Base-by-base conservation (phyloP, 2,113 vertebrate genomes). In the Lontra canadensis region DNA sequence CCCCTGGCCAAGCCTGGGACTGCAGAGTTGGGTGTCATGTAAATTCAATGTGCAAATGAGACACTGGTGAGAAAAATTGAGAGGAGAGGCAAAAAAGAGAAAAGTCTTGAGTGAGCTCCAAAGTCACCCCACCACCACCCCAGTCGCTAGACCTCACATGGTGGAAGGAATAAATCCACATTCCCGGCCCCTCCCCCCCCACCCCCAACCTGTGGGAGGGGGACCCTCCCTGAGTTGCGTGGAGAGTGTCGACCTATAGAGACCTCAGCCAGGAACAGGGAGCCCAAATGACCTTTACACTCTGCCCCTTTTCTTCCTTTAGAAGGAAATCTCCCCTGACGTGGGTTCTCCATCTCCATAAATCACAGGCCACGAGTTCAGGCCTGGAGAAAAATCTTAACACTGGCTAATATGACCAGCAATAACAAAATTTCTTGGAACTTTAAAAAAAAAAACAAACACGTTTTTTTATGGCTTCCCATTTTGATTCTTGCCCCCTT, bases 91-190 rank as follows among this genome's bases (percentile, higher is more conserved):
- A 39, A 20, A 36, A 42, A 17, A 25, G 23, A 71, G 44, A 2
- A 20, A 36, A 39, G 63, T 3, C 39, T 20, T 1, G 3, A 15
- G 20, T 2, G 47, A 13, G 26, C 47, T 49, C 55, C 7, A 17
- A 20, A 26, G 18, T 25, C 44, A 13, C 26, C 26, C 49, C 17
- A 26, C 26, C 39, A 9, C 21, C 26, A 11, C 29, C 26, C 49
- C 13, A 21, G 17, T 17, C 55, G 1, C 0, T 2, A 23, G 3
- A 36, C 18, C 39, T 81, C 73, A 8, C 0, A 4, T 4, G 39
- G 59, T 3, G 31, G n/a, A 3, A 59, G 18, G 79, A n/a, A 17
- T 3, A 0, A 7, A 71, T 9, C 34, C 49, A n/a, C 25, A 57
- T 49, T 34, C 74, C 23, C 10, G 13, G 25, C 7, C 0, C 29